Base-by-base conservation (phyloP, 2,888 invertebrate species). In the Tetanocera ferruginea region DNA sequence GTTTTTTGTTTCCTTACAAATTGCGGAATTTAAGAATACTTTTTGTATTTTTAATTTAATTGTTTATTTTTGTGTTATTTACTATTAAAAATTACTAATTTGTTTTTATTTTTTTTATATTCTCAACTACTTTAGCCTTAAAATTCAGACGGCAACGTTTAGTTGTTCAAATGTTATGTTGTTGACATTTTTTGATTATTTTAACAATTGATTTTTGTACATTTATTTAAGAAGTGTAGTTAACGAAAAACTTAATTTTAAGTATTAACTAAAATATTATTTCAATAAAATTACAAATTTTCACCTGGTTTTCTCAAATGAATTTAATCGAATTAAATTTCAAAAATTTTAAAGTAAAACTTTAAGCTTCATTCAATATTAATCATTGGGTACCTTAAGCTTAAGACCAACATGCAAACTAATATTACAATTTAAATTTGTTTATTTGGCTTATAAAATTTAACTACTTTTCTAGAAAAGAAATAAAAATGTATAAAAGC, bases 121-220 rank as follows among this genome's bases (percentile, higher is more conserved):
- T 67, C 8, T 51, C 31, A 49, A 28, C 6, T 25, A 25, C n/a
- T 69, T 69, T 51, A 49, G 62, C 73, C 60, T 72, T 37, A 72
- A 74, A 74, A 17, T 71, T 25, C 51, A 74, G 73, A 74, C 73
- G 73, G 73, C 73, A 49, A 74, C 62, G 73, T 62, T 62, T 74
- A 55, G 34, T 17, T 71, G 19, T 71, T 52, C 55, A 55, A 69
- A 23, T 34, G 28, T 51, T 69, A 23, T 69, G 9, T n/a, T 34
- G 8, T 66, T 51, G 25, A 49, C 17, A 51, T 28, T 49, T 64
- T 69, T 49, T 51, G 69, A 69, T n/a, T 49, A 25, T 51, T 69
- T 49, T 28, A 34, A 66, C 31, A 66, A 66, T 31, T 25, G 25
- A 5, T 25, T 64, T 23, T 31, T 64, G 25, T n/a, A 23, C n/a